These are phyloP conservation scores for Tapera naevia DNA, from an alignment of 2,797 vertebrate genomes.

Conservation along the genomic window DNA sequence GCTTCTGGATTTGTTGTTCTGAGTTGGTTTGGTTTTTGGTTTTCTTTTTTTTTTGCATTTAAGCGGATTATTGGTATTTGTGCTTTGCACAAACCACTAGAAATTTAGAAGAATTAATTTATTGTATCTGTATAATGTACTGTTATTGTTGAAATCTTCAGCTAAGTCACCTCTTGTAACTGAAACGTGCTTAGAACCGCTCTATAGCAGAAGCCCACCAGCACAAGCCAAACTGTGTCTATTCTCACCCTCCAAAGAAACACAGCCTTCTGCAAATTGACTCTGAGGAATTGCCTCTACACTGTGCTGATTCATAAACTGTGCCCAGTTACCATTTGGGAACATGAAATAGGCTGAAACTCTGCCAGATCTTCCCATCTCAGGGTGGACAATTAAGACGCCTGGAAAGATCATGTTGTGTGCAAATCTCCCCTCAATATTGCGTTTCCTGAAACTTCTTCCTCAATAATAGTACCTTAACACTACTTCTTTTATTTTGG, in stretches of 20 bases:
- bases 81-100: background rate
- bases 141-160: background rate
- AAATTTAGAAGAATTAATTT: background rate
- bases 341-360: background rate
- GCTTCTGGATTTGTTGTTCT: background rate
- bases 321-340: background rate
- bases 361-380: background rate
- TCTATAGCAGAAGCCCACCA: background rate
- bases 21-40: too few species aligned
- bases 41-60: background rate
- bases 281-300: background rate
- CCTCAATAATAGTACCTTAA: background rate
- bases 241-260: background rate
- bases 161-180: background rate
- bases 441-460: background rate
- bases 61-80: background rate
- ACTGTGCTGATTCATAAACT: background rate
- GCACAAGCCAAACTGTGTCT: background rate
- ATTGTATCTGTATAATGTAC: background rate
- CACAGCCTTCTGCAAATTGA: accelerated
- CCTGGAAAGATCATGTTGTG: accelerated
- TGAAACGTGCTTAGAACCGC: background rate
- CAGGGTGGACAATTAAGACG: background rate
- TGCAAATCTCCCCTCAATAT: background rate
- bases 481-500: background rate